These are phyloP conservation scores for Calameuta filiformis DNA, from an alignment of 2,888 invertebrate species.

Conservation along the genomic window DNA sequence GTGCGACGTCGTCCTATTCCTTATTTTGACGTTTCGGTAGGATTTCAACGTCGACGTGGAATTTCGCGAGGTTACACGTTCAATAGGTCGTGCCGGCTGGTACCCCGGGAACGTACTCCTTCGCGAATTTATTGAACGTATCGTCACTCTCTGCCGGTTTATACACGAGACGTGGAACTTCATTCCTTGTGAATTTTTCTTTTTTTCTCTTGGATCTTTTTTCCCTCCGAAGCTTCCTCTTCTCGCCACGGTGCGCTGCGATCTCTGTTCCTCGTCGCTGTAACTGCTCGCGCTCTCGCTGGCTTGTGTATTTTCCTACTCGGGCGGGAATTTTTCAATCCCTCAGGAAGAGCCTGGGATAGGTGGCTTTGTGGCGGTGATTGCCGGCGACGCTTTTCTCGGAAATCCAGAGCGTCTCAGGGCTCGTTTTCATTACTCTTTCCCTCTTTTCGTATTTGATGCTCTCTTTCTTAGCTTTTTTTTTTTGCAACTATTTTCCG, in stretches of 20 bases:
- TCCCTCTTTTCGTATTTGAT: conserved; percentile 3
- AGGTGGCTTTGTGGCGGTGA: conserved; percentile 14
- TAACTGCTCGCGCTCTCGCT: not conserved
- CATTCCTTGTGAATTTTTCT: not conserved
- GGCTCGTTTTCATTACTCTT: conserved; percentile 13
- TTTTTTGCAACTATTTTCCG: not conserved
- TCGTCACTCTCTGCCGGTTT: not conserved
- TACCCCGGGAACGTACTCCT: conserved; percentile 23
- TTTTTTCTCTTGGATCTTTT: not conserved
- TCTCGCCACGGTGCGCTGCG: not conserved
- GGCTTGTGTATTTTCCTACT: not conserved
- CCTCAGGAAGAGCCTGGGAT: not conserved
- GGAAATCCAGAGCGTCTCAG: conserved; percentile 16
- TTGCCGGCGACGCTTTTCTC: conserved; percentile 22
- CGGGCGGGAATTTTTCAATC: not conserved
- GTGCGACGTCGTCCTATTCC: not conserved
- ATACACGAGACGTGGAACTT: not conserved
- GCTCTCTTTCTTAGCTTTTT: not conserved
- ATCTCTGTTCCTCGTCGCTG: not conserved
- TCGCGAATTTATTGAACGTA: not conserved
- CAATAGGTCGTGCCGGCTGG: conserved; percentile 39
- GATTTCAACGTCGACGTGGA: conserved; percentile 11
- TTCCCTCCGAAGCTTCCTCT: not conserved
- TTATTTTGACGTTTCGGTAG: not conserved
- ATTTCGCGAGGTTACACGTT: conserved; percentile 30